Conservation (phyloP, 2,797 vertebrate species). For the Glossophaga mutica region DNA sequence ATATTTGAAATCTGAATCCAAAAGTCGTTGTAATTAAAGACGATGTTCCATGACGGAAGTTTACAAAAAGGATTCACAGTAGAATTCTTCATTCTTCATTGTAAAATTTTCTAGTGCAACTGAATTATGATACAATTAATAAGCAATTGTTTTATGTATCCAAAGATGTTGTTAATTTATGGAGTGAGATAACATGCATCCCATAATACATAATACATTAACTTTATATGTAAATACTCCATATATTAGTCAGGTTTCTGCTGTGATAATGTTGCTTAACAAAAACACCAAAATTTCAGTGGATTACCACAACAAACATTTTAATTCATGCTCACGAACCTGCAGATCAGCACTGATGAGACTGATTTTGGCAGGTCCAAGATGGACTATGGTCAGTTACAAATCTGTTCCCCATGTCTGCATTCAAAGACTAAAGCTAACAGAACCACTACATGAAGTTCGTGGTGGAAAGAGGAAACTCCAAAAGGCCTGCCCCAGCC, state of each 20-base stretch:
- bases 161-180: background rate
- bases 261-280: background rate
- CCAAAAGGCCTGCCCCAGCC: background rate
- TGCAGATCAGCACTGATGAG: background rate
- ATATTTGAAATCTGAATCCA: background rate
- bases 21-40: background rate
- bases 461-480: background rate
- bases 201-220: background rate
- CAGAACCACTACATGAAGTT: background rate
- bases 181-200: background rate
- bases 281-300: background rate
- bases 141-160: background rate
- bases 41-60: background rate
- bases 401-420: background rate
- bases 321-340: background rate
- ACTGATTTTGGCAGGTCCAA: background rate
- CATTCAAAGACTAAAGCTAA: background rate
- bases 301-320: background rate
- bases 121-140: background rate
- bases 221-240: background rate
- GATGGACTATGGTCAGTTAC: background rate
- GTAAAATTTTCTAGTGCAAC: background rate
- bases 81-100: background rate
- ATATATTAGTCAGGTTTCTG: background rate
- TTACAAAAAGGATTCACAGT: background rate